Base-by-base conservation (phyloP, 2,797 vertebrate species). In the Sorex maritimensis region DNA sequence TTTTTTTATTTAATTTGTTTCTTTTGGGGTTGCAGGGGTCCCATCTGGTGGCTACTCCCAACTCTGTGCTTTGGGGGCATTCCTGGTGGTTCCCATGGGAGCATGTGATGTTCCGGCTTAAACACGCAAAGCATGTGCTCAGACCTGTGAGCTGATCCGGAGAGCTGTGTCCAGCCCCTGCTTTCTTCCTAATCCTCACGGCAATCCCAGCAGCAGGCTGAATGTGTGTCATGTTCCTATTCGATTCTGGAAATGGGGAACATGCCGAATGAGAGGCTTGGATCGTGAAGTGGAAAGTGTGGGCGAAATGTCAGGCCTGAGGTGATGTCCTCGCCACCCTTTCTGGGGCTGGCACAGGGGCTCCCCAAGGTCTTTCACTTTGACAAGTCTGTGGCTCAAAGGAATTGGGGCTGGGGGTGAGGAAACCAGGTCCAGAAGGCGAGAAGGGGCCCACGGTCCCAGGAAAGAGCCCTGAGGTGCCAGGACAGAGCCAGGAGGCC, bases 401-500 rank as follows among this genome's bases (percentile, higher is more conserved):
- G n/a, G 28, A n/a, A 46, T 28, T 49, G n/a, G 30, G 46, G 5
- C 7, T 17, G 30, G 13, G 6, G 34, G 1, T 65, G 3, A 26
- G 71, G 55, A 30, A 75, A 11, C n/a, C 34, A 69, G 9, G 28
- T 77, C n/a, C 55, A 26, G 34, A 28, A 81, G 41, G 12, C 65
- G 49, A 17, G 24, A 63, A 65, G 63, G 19, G 72, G 63, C 28
- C 15, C 21, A 61, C 14, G 12, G 23, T 7, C 72, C 24, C 13
- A 41, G 11, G 15, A 71, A 84, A 19, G 95, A 21, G 15, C 58
- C 17, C 90, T n/a, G 94, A 81, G 49, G 44, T 95, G 92, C 95
- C 96, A 73, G 58, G 95, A 95, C 13, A 61, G 97, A 97, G 97
- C 97, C 96, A 73, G 96, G 96, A 97, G 97, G 97, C 97, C 97